Conservation (phyloP, 2,888 invertebrate species). For the Caradrina kadenii region DNA sequence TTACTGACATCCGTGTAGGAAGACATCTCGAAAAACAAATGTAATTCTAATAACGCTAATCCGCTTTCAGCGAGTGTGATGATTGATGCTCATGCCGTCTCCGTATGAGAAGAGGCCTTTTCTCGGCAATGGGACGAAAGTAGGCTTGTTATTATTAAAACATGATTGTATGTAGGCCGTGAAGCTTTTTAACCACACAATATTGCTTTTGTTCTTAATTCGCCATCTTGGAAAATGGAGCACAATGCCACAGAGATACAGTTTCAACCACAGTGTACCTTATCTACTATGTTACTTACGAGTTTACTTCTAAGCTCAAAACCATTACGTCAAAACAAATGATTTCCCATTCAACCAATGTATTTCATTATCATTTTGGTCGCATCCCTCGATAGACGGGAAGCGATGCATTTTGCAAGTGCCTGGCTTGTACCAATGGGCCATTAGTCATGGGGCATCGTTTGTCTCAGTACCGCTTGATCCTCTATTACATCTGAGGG, state of each 20-base stretch:
- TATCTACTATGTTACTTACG: background rate
- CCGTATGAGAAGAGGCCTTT: no score
- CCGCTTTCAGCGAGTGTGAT: no score
- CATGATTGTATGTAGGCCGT: background rate
- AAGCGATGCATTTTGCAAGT: constrained; percentile 57
- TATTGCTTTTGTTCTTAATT: constrained; percentile 21
- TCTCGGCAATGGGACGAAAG: no score
- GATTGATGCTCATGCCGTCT: no score
- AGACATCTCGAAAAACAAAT: no score
- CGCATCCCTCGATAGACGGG: constrained; percentile 34
- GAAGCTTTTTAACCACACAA: constrained; percentile 30
- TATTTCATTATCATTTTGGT: constrained; percentile 47
- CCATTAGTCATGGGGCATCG: constrained; percentile 61
- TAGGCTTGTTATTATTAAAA: background rate
- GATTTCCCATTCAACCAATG: constrained; percentile 35
- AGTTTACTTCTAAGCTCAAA: constrained; percentile 10
- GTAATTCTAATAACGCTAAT: no score
- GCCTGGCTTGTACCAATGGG: constrained; percentile 23
- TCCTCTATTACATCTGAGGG: constrained; percentile 59
- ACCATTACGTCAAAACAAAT: constrained; percentile 33
- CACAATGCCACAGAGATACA: constrained; percentile 34
- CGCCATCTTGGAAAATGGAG: constrained; percentile 29
- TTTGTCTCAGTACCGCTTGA: constrained; percentile 58
- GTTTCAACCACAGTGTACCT: constrained; percentile 44
- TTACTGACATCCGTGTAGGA: no score